A percentile compares a stretch with the other conserved stretches of the same genome.
Conservation (phyloP, 2,113 vertebrate genomes). For the Uria lomvia region DNA sequence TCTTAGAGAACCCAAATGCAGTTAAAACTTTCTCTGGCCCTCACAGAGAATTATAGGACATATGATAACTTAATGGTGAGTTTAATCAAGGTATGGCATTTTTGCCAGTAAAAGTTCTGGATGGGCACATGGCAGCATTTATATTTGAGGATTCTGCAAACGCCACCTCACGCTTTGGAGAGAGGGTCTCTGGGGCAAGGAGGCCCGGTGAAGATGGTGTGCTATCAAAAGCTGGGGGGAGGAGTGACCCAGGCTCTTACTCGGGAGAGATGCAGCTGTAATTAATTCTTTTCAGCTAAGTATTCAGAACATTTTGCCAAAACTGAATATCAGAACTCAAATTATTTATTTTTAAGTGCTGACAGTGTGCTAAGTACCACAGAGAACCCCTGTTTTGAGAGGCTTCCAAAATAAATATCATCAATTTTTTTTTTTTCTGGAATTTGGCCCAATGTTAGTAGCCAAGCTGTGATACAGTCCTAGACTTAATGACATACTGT, state of each 20-base stretch:
- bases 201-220: not conserved
- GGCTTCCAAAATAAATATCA: conserved; percentile 19
- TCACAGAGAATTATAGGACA: not conserved
- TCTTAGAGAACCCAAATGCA: not conserved
- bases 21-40: not conserved
- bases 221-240: not conserved
- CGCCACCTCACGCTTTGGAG: not conserved
- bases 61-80: not conserved
- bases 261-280: not conserved
- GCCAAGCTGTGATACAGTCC: not conserved
- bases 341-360: not conserved
- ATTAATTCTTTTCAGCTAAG: not conserved
- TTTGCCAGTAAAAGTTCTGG: not conserved
- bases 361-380: not conserved
- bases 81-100: not conserved
- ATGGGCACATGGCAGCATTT: not conserved
- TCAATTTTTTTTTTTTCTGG: not conserved
- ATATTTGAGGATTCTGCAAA: not conserved
- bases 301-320: not conserved
- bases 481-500: conserved; percentile 11
- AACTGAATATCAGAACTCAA: not conserved
- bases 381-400: not conserved
- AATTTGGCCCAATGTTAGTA: conserved; percentile 8
- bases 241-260: not conserved
- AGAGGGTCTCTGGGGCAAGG: not conserved